These are phyloP conservation scores for Homarus americanus DNA, from an alignment of 1,140 invertebrate species.

Conservation along the genomic window DNA sequence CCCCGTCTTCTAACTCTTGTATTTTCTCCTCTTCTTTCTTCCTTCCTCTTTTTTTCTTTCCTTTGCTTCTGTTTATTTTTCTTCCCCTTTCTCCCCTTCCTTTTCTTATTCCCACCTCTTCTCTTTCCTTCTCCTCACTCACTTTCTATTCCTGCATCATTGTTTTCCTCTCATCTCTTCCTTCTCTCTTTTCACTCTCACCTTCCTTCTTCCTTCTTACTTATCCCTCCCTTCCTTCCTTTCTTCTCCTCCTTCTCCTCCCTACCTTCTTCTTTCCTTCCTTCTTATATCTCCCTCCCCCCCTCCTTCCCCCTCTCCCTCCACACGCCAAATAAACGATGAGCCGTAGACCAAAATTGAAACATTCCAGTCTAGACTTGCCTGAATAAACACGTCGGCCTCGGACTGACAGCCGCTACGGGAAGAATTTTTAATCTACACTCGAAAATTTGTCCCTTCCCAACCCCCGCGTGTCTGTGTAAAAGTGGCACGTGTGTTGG, in stretches of 20 bases:
- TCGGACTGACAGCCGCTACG: slow-evolving; percentile 18
- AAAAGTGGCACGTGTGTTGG: slow-evolving; percentile 42
- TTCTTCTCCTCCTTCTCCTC: neutral
- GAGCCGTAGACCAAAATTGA: slow-evolving; percentile 35
- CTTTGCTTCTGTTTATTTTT: neutral
- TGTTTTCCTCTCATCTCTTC: too few species aligned
- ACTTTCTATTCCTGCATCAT: too few species aligned
- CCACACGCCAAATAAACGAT: slow-evolving; percentile 54
- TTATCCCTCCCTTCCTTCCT: neutral
- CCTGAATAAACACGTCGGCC: slow-evolving; percentile 45
- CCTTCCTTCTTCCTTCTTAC: neutral
- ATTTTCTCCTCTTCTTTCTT: neutral
- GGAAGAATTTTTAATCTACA: slow-evolving; percentile 60
- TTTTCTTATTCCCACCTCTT: neutral
- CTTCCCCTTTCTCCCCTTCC: neutral
- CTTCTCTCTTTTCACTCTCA: neutral
- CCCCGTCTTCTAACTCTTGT: neutral
- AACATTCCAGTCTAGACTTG: slow-evolving; percentile 42
- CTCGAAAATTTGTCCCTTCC: slow-evolving; percentile 30
- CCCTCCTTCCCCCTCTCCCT: slow-evolving; percentile 11
- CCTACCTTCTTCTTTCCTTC: neutral
- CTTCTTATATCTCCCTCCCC: neutral
- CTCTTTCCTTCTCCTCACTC: neutral
- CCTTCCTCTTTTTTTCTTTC: neutral
- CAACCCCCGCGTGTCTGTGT: slow-evolving; percentile 10